Evolutionary conservation across 2,797 vertebrate species (phyloP), one percentile per base, ranked within the genome.

Genomic region (Cuculus canorus): DNA sequence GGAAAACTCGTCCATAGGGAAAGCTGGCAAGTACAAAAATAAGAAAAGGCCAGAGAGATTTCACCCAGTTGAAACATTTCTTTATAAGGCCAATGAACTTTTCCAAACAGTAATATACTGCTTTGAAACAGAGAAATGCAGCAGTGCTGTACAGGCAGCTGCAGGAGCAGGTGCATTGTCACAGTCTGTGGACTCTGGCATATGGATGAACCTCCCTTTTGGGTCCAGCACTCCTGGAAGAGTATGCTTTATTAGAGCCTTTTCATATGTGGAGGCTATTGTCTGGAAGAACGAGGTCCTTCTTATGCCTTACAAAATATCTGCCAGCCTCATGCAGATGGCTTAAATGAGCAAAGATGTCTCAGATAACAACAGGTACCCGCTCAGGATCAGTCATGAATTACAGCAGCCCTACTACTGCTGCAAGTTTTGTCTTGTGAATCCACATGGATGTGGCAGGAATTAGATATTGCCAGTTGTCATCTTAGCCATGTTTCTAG

Each of bases 61-160:
- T 85, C 45, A 81, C 37, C 39, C 35, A 39, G 10, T 24, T 66
- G 88, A 93, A 95, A 77, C 9, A 66, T 66, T 75, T 92, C 39
- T 91, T 77, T 80, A 30, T 56, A 84, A 95, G 75, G 53, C 11
- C 43, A 27, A 13, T 63, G 77, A 71, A 68, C 37, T 88, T 65
- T 88, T 91, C 53, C 69, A 71, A 68, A 68, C 9, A 75, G n/a
- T 32, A 81, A 61, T 53, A 43, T 60, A 11, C 45, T 80, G 5
- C 71, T 88, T 92, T 78, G 82, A 88, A 86, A 66, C 12, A 87
- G 77, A 77, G 77, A 80, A 89, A 37, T 5, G 63, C 23, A 28
- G 0, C 16, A 28, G 17, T 8, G 5, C 11, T 32, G 50, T 64
- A 59, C 0, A 7, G 23, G 22, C 57, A 90, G 71, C 73, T 4